Evolutionary conservation across 2,888 invertebrate genomes (phyloP), one percentile per base, ranked within the genome.

Genomic region (Agonopterix alstromeriana): DNA sequence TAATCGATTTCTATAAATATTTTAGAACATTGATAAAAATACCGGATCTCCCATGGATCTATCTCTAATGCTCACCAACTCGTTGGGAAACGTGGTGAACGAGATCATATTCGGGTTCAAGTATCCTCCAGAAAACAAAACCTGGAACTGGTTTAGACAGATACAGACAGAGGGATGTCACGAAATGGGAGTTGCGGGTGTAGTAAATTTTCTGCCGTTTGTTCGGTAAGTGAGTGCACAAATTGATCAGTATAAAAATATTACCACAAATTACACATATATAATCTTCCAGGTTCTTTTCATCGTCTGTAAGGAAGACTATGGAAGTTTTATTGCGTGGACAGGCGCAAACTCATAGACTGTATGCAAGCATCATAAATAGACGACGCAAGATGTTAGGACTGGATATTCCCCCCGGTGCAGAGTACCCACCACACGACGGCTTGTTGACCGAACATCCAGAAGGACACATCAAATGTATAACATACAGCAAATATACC

Each of bases 121-220:
- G 57, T 97, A 92, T 75, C 80, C 89, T 2, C 87, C 91, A 46
- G 86, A 94, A 49, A 94, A 96, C 68, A 86, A 90, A 64, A 92
- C 92, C 5, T 97, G 97, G 95, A 84, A 82, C 49, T 94, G 94
- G 91, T 81, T 96, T 49, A 92, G 94, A 63, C 82, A 92, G 59
- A 84, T 95, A 46, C 95, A 96, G 74, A 95, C 96, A 69, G 94
- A 95, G 73, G 96, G 97, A 0, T 92, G 94, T 45, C 94, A 95
- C 68, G 91, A 93, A 62, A 94, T 97, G 69, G 95, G 96, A 0
- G 91, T 97, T 2, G 93, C 96, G 0, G 96, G 94, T 2, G 91
- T 94, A 9, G 90, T 96, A 2, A 97, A 97, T 76, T 97, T 97
- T 77, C 83, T 97, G 55, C 96, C 97, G 10, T 92, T 94, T 68